Conservation (phyloP, 1,140 invertebrate genomes). For the Cardiocondyla obscurior region DNA sequence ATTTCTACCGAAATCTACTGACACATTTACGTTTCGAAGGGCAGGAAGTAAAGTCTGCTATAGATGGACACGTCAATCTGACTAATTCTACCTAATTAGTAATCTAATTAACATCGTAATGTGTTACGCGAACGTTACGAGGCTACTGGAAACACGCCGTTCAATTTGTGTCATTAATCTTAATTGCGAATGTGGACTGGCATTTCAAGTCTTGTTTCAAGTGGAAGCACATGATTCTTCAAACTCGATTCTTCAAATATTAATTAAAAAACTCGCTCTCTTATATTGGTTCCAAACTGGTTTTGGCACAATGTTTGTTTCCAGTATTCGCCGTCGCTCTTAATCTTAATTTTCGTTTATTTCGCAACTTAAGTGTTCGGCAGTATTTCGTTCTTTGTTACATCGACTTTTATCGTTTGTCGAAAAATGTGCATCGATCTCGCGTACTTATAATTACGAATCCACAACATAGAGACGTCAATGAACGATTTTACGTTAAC, state of each 20-base stretch:
- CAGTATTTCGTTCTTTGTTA: conserved; percentile 13
- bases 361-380: conserved; percentile 25
- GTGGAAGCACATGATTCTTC: conserved; percentile 2
- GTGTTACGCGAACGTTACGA: conserved; percentile 30
- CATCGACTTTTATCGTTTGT: neutral
- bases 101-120: conserved; percentile 36
- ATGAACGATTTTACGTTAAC: neutral
- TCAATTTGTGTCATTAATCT: neutral
- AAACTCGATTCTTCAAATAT: neutral
- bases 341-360: conserved; percentile 14
- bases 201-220: neutral
- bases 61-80: conserved; percentile 40
- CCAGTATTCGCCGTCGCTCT: conserved; percentile 12
- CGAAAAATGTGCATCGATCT: neutral
- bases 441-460: conserved; percentile 14
- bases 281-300: neutral
- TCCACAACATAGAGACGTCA: conserved; percentile 9
- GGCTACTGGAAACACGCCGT: conserved; percentile 12
- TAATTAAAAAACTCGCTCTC: neutral
- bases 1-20: conserved; percentile 38
- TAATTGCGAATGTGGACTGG: neutral
- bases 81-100: conserved; percentile 44
- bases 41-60: conserved; percentile 37
- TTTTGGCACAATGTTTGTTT: conserved; percentile 40
- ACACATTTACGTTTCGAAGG: conserved; percentile 39